Evolutionary conservation across 2,888 invertebrate species (phyloP).

Genomic region (Tetheella fluctuosa): DNA sequence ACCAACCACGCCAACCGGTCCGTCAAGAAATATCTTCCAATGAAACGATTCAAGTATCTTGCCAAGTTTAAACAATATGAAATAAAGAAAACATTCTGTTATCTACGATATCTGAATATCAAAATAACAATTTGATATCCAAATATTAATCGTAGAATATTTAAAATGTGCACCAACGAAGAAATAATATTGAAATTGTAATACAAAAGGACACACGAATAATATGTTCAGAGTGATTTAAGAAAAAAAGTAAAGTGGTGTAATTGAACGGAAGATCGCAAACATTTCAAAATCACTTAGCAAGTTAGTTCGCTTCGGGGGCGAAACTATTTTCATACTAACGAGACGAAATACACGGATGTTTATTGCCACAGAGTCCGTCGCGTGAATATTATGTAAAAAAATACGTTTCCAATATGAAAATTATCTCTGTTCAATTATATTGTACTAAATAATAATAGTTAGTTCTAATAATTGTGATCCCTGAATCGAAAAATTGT

Average conservation of each 20-base stretch:
- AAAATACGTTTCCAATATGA: too few species aligned
- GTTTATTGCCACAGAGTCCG: not conserved
- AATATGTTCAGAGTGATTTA: not conserved
- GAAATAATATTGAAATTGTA: not conserved
- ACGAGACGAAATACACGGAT: not conserved
- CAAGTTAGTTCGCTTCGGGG: constrained; percentile 23
- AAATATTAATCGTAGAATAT: not conserved
- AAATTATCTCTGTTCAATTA: too few species aligned
- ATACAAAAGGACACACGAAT: not conserved
- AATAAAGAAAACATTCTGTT: not conserved
- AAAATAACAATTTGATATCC: not conserved
- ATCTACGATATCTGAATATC: not conserved
- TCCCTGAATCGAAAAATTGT: too few species aligned
- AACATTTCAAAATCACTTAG: constrained; percentile 29
- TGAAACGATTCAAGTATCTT: not conserved
- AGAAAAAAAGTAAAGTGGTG: constrained; percentile 8
- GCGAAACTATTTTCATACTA: constrained; percentile 18
- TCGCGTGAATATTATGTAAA: not conserved
- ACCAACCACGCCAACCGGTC: too few species aligned
- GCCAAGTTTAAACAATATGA: not conserved
- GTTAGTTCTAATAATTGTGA: too few species aligned
- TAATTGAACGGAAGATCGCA: constrained; percentile 16
- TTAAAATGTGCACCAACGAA: not conserved
- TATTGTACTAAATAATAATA: too few species aligned
- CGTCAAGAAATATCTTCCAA: not conserved